Evolutionary conservation across 2,888 invertebrate genomes (phyloP).

Genomic region (Catocala fraxini): DNA sequence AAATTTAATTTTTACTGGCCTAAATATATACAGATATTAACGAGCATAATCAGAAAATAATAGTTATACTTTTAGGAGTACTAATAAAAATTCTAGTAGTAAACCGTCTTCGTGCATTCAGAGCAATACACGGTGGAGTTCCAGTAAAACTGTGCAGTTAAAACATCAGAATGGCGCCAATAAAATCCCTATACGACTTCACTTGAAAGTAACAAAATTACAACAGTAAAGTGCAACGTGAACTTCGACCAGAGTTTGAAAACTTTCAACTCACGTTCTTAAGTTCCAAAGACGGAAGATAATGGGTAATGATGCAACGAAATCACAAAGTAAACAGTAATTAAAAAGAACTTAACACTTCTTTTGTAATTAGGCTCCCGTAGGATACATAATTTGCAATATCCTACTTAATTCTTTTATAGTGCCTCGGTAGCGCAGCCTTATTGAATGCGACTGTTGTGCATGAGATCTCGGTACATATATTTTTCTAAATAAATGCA

Average conservation of each 20-base stretch:
- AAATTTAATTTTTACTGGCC: not conserved
- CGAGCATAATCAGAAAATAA: not conserved
- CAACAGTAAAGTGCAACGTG: conserved; percentile 21
- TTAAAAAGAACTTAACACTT: not conserved
- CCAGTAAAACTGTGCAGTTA: conserved; percentile 46
- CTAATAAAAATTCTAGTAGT: conserved; percentile 6
- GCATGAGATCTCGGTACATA: no score
- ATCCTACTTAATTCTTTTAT: no score
- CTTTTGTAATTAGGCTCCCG: no score
- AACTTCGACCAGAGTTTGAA: conserved; percentile 20
- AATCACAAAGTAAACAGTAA: not conserved
- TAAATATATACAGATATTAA: not conserved
- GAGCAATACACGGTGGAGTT: conserved; percentile 4
- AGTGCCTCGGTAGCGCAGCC: no score
- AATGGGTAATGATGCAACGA: conserved; percentile 1
- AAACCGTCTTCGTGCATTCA: not conserved
- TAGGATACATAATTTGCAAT: no score
- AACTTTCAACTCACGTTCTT: conserved; percentile 17
- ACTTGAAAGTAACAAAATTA: conserved; percentile 29
- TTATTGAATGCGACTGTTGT: no score
- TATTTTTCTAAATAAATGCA: no score
- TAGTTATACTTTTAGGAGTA: not conserved
- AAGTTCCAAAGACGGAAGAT: conserved; percentile 9
- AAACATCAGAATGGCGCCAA: conserved; percentile 29
- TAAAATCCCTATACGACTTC: conserved; percentile 37